Evolutionary conservation across 2,888 invertebrate species (phyloP), one percentile per base, ranked within the genome.

Genomic region (Drosophila bunnanda): DNA sequence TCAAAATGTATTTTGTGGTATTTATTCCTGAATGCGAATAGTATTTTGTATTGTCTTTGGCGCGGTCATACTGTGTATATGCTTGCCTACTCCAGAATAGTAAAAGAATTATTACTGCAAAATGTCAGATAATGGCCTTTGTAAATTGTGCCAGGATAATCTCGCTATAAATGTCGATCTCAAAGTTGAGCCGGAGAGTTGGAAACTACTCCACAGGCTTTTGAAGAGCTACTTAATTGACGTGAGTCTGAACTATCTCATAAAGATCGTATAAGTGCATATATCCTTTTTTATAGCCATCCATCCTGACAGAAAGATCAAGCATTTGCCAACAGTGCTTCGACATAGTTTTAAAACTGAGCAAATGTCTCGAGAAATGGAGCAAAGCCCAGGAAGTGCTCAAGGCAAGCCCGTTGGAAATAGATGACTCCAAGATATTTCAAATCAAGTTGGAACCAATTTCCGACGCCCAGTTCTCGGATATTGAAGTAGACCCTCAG

Each of bases 161-260:
- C 8, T 1, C 6, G 66, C 72, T 7, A 13, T 25, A 10, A 38
- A 50, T 8, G 15, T 38, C 1, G 41, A 58, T 17, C 54, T 65
- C 4, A 39, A 58, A 3, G 22, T 58, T 2, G 44, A 58, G 22
- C 22, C 53, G 15, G 36, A 46, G 13, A 56, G 46, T n/a, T 17
- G 17, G 0, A 43, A 44, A 8, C 44, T 74, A 17, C 38, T 74
- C 15, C 53, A 67, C 12, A 43, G 15, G 39, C 46, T 74, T n/a
- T 56, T 74, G 7, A 39, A 41, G 15, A 20, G 39, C n/a, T 74
- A 67, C 53, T 34, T 60, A n/a, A 67, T 74, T 10, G 38, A 75
- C 56, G 74, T 75, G 34, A 56, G 36, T 38, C 28, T 7, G 3
- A 15, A 9, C 12, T 9, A 22, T 10, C 4, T 25, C 2, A 9